Conservation (phyloP, 2,113 vertebrate genomes). For the Anser brachyrhynchus region DNA sequence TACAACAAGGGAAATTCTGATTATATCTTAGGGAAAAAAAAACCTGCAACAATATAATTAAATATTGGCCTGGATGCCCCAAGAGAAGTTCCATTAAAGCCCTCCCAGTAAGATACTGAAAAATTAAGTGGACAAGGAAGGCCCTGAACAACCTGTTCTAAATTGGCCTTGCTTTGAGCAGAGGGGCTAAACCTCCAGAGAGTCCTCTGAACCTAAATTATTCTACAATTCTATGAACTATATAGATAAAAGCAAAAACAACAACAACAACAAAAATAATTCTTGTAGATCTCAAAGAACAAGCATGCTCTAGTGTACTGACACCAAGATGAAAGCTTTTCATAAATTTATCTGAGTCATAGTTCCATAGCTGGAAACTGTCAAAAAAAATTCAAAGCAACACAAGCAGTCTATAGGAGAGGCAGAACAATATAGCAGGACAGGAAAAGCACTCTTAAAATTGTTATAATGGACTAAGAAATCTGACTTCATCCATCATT, state of each 20-base stretch:
- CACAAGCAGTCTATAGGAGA: background rate
- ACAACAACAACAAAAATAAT: too few species aligned
- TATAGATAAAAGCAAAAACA: background rate
- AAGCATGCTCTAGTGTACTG: fast-evolving
- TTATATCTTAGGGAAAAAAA: background rate
- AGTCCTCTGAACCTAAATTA: background rate
- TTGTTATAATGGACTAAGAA: background rate
- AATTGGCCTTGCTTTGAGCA: background rate
- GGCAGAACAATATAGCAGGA: background rate
- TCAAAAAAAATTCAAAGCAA: background rate
- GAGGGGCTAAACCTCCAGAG: too few species aligned
- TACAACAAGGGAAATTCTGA: background rate
- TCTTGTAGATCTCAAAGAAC: background rate
- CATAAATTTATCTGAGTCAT: background rate
- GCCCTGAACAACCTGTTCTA: background rate
- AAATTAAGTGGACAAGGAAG: background rate
- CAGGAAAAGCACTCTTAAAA: background rate
- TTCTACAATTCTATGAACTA: background rate
- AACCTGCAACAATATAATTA: background rate
- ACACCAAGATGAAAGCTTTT: background rate
- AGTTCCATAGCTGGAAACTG: background rate
- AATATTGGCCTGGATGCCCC: fast-evolving
- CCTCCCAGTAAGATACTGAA: background rate
- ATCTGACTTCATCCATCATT: background rate
- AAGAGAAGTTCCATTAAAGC: background rate